These are phyloP conservation scores for Scomber scombrus DNA, from an alignment of 2,113 vertebrate genomes.

Conservation along the genomic window DNA sequence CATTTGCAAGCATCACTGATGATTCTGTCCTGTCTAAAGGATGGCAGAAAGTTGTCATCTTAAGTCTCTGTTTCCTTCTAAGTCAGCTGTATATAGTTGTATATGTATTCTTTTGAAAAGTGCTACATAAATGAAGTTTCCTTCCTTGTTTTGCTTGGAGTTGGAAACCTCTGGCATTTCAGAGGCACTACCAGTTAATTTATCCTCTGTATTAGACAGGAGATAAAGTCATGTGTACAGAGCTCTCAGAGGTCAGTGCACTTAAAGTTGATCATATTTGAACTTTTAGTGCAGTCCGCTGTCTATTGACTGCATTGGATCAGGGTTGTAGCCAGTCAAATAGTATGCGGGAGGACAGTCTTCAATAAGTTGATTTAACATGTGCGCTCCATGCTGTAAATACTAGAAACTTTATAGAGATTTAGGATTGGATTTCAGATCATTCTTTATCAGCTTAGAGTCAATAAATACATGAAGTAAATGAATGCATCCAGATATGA, in stretches of 20 bases:
- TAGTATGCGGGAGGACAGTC: neutral
- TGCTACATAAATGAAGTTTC: neutral
- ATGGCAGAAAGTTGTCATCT: neutral
- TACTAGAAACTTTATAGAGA: too few relatives aligned
- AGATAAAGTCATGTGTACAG: neutral
- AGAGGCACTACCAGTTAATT: neutral
- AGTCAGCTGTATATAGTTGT: neutral
- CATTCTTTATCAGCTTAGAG: neutral
- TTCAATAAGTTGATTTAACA: neutral
- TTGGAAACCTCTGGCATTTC: neutral
- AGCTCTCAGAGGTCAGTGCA: neutral
- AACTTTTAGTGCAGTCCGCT: neutral
- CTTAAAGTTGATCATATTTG: neutral
- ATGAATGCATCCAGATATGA: neutral
- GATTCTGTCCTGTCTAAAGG: too few relatives aligned
- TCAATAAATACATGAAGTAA: neutral
- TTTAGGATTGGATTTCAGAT: neutral
- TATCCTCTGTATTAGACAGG: neutral
- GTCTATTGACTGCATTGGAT: neutral
- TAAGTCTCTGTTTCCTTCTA: neutral
- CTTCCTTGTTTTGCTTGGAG: neutral
- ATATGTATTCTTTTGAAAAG: neutral
- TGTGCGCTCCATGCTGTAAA: too few relatives aligned
- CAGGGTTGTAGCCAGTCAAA: neutral
- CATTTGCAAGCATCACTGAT: neutral